A percentile compares a stretch with the other conserved stretches of the same genome.
These are phyloP conservation scores for Paramuricea clavata DNA, from an alignment of 92 coral and sea anemone genomes.

Conservation along the genomic window DNA sequence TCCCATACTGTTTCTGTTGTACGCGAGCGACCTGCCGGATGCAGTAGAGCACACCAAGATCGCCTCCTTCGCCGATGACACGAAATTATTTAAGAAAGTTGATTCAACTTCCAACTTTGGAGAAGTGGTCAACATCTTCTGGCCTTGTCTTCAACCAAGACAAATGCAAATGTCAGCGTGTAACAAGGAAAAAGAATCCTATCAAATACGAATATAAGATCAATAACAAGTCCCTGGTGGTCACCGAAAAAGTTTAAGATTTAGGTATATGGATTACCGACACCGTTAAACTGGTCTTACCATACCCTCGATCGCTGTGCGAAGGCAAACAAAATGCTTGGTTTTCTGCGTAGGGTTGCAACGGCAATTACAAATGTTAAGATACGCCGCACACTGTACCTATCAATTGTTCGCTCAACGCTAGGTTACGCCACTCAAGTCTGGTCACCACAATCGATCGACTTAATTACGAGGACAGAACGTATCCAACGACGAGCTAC, in stretches of 20 bases:
- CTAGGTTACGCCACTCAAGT: background rate
- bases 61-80: constrained; percentile 46
- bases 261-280: constrained; percentile 5
- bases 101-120: constrained; percentile 11
- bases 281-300: constrained; percentile 1
- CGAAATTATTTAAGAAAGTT: constrained; percentile 10
- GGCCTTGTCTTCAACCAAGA: constrained; percentile 49
- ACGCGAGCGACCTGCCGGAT: constrained; percentile 36
- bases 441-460: constrained; percentile 9
- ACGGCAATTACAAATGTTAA: background rate
- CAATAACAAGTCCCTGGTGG: background rate
- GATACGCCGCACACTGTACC: constrained; percentile 11
- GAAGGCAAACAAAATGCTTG: constrained; percentile 13
- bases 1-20: constrained; percentile 12
- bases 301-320: constrained; percentile 2
- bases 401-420: background rate
- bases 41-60: constrained; percentile 36
- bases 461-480: constrained; percentile 5
- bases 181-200: constrained; percentile 11
- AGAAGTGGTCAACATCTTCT: constrained; percentile 5
- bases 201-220: constrained; percentile 12
- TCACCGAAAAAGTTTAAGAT: background rate
- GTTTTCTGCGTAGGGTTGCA: constrained; percentile 17
- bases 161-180: constrained; percentile 28
- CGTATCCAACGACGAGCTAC: constrained; percentile 19